A percentile compares a stretch with the other conserved stretches of the same genome.
Evolutionary conservation across 64 coral and sea anemone genomes (phyloP).

Genomic region (Trachythela sp.): DNA sequence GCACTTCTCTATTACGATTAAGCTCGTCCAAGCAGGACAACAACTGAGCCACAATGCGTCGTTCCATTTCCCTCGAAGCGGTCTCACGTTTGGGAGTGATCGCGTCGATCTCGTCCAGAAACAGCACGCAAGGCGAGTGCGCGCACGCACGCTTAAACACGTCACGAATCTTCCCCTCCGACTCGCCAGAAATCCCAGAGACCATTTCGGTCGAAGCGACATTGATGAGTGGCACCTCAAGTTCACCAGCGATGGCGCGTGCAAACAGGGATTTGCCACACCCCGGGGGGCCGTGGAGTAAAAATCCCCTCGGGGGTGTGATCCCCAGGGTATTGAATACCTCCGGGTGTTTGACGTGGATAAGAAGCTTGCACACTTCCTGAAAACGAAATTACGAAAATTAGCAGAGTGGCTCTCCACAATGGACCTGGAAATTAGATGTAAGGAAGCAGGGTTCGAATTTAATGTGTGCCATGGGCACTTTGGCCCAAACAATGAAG

Average conservation of each 20-base stretch:
- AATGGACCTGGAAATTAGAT: too few species aligned
- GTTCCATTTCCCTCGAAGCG: slow-evolving; percentile 95
- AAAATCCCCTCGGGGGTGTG: slow-evolving; percentile 86
- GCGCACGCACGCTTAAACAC: slow-evolving; percentile 72
- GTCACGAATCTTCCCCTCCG: slow-evolving; percentile 85
- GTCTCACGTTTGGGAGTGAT: slow-evolving; percentile 95
- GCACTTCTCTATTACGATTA: slow-evolving; percentile 64
- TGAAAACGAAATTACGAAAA: neutral
- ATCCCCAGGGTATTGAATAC: slow-evolving; percentile 82
- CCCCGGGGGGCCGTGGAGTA: slow-evolving; percentile 90
- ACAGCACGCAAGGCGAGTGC: slow-evolving; percentile 87
- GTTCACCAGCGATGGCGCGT: slow-evolving; percentile 90
- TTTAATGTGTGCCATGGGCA: too few species aligned
- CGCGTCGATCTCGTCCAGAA: slow-evolving; percentile 95
- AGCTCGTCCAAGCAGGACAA: slow-evolving; percentile 93
- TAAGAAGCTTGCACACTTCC: slow-evolving; percentile 78
- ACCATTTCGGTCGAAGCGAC: slow-evolving; percentile 93
- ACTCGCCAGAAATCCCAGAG: slow-evolving; percentile 94
- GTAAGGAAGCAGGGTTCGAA: too few species aligned
- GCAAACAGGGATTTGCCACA: slow-evolving; percentile 95
- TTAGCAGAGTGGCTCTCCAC: too few species aligned
- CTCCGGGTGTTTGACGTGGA: slow-evolving; percentile 91
- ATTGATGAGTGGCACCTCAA: slow-evolving; percentile 79
- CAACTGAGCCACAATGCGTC: slow-evolving; percentile 90
- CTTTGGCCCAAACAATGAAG: too few species aligned